Percentiles rank a stretch among this genome's conserved stretches.
Evolutionary conservation across 2,888 invertebrate genomes (phyloP).

Genomic region (Drosophila colorata): DNA sequence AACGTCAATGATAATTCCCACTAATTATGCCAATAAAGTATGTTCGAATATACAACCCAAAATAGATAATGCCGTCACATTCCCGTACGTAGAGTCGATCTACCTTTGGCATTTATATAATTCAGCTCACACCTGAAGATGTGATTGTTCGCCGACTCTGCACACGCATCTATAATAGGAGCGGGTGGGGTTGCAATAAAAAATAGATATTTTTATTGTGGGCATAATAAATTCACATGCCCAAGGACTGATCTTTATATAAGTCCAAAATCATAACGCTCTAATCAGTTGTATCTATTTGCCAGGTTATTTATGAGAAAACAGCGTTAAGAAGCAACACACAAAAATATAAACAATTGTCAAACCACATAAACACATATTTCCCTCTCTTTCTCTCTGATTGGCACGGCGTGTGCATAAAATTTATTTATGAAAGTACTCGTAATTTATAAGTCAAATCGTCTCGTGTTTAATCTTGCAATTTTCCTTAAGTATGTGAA

Average conservation of each 20-base stretch:
- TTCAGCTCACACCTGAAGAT: conserved; percentile 26
- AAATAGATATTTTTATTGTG: conserved; percentile 20
- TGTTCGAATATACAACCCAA: conserved; percentile 29
- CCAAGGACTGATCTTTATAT: conserved; percentile 36
- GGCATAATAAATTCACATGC: conserved; percentile 38
- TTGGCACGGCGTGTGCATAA: conserved; percentile 46
- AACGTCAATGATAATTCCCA: conserved; percentile 44
- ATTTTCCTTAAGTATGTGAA: conserved; percentile 33
- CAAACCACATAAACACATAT: conserved; percentile 1
- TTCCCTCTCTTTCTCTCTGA: conserved; percentile 9
- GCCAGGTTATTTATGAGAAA: conserved; percentile 46
- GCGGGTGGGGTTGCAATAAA: conserved; percentile 9
- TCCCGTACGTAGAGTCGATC: conserved; percentile 5
- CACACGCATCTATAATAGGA: conserved; percentile 1
- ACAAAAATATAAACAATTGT: conserved; percentile 33
- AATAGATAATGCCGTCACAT: conserved; percentile 59
- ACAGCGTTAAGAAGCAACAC: conserved; percentile 17
- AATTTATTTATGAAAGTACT: conserved; percentile 50
- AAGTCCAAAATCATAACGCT: conserved; percentile 35
- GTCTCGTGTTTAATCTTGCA: conserved; percentile 42
- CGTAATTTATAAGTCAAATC: conserved; percentile 52
- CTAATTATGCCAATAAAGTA: conserved; percentile 72
- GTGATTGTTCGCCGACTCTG: conserved; percentile 32
- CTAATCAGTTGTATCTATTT: conserved; percentile 66
- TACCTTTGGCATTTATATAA: conserved; percentile 18